Evolutionary conservation across 2,888 invertebrate species (phyloP), one percentile per base, ranked within the genome.

Genomic region (Xanthostigma xanthostigma): DNA sequence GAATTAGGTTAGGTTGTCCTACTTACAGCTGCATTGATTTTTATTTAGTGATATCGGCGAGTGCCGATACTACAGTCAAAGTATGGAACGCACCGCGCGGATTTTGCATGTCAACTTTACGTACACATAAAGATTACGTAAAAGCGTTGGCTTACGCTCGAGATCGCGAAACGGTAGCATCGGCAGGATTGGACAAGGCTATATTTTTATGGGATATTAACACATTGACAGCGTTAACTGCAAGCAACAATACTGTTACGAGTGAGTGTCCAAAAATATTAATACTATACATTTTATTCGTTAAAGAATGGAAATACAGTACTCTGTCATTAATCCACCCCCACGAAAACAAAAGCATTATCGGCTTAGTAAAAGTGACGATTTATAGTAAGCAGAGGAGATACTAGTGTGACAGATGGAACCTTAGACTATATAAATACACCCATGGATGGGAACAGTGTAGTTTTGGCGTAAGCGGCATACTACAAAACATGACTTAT

Each of bases 61-160:
- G 97, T 62, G 95, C 95, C 53, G 98, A 99, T 67, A 96, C 97
- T 14, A 98, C 98, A 41, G 96, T 98, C 0, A 98, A 98, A 71
- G 95, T 98, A 51, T 98, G 98, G 98, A 98, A 97, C 69, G 95
- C 97, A 12, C 92, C 95, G 56, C 97, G 96, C 73, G 96, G 97
- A 9, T 96, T 95, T 64, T 98, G 97, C 64, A 95, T 98, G 95
- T 97, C 96, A 0, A 98, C 97, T 2, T 71, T 98, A 55, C 75
- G 97, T 51, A 97, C 96, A 43, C 97, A 98, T 67, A 93, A 94
- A 67, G 98, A 98, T 65, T 98, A 98, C 69, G 98, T 98, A 9
- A 90, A 96, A 65, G 92, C 95, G 14, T 67, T 98, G 60, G 97
- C 98, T 0, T 98, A 98, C 68, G 97, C 97, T 13, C 90, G 88